Evolutionary conservation across 2,113 vertebrate genomes (phyloP), one percentile per base, ranked within the genome.

Genomic region (Ancistrus triradiatus): DNA sequence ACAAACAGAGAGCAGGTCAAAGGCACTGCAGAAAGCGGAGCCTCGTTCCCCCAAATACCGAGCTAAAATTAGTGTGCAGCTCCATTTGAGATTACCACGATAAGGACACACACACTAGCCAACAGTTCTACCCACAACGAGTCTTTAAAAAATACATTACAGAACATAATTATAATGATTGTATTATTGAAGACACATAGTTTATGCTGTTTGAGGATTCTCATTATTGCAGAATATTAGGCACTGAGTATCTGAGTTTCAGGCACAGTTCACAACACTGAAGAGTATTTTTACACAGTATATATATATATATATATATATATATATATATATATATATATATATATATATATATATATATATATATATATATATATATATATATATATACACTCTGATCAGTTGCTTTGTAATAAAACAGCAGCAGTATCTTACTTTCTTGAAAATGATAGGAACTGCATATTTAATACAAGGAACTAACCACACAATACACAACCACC

Each of bases 1-100:
- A 82, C 81, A 87, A 89, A 87, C 81, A 86, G 70, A 81, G 78
- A 70, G 72, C 72, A 70, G 84, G 80, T 86, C 83, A 84, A 83
- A 81, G 83, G 79, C 80, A 82, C 72, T 61, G 57, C 27, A 66
- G 82, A 47, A 76, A 64, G 78, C 71, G 60, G 69, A 63, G 75
- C 72, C 59, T 66, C 51, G 49, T 63, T 52, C 61, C 62, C 57
- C 69, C 57, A 63, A 76, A 70, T 69, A 67, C 28, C 24, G 0
- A 58, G 63, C 80, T 82, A 83, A 83, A 85, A 80, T 86, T 87
- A 83, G 80, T 77, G 61, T 24, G 76, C 64, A 73, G 55, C 72
- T 74, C 55, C 77, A 73, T 78, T 77, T 73, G 56, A 66, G 78
- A 81, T 81, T 64, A 47, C 70, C 43, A 55, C 35, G 81, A 85